Percentiles rank a stretch among this genome's conserved stretches.
phyloP scores from a whole-genome alignment of 2,888 invertebrate species.

The Plebejus anna region DNA sequence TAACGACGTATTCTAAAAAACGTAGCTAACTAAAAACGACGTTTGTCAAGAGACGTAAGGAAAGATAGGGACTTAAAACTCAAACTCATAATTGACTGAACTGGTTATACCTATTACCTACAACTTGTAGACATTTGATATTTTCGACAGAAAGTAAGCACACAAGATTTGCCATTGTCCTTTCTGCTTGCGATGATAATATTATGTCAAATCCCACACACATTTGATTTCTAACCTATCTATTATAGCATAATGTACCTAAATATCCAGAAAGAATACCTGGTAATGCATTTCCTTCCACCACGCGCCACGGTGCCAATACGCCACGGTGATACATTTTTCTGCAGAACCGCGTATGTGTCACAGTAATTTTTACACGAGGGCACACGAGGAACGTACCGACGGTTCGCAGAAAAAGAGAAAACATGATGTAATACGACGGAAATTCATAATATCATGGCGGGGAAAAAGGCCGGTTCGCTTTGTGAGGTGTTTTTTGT shows the following conservation, averaged over 20 bases:
- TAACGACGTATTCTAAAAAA: too few relatives aligned
- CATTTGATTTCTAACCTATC: too few relatives aligned
- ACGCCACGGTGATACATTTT: constrained; percentile 22
- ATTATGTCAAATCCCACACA: too few relatives aligned
- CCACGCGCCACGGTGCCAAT: background rate
- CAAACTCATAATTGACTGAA: too few relatives aligned
- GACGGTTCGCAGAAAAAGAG: constrained; percentile 40
- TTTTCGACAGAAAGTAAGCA: too few relatives aligned
- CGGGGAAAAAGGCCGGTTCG: constrained; percentile 41
- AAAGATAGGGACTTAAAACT: too few relatives aligned
- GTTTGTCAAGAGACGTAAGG: too few relatives aligned
- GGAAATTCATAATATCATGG: constrained; percentile 43
- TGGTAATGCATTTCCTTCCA: background rate
- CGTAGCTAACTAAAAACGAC: too few relatives aligned
- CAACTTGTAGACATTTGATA: too few relatives aligned
- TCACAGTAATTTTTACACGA: constrained; percentile 38
- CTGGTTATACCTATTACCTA: too few relatives aligned
- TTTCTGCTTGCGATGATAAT: too few relatives aligned
- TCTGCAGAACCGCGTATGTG: constrained; percentile 31
- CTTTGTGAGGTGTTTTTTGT: constrained; percentile 43
- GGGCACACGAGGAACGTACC: constrained; percentile 34
- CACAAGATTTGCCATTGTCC: too few relatives aligned
- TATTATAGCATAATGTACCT: background rate
- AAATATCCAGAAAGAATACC: background rate
- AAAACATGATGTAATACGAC: constrained; percentile 39